Conservation (phyloP, 2,113 vertebrate genomes). For the Notarius quadriscutis region DNA sequence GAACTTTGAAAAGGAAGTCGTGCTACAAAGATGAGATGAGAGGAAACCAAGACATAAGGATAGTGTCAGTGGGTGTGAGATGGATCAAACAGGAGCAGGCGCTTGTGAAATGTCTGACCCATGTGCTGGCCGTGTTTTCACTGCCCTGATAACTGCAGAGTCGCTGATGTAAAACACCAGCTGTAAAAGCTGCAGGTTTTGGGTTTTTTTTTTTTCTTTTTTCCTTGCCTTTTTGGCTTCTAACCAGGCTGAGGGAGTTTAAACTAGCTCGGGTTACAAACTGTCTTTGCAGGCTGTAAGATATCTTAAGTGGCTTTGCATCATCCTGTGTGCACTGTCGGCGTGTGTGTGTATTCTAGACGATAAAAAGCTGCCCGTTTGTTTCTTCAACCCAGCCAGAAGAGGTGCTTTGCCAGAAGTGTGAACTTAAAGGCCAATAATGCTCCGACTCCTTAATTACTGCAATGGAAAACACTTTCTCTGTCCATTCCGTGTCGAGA, state of each 20-base stretch:
- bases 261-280: conserved; percentile 9
- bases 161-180: conserved; percentile 29
- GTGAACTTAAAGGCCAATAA: background rate
- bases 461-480: background rate
- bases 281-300: conserved; percentile 18
- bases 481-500: background rate
- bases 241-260: background rate
- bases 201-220: background rate
- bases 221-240: background rate
- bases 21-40: background rate
- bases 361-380: conserved; percentile 15
- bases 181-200: background rate
- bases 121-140: conserved; percentile 20
- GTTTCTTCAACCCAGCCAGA: background rate
- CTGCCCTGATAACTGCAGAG: conserved; percentile 8
- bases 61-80: background rate
- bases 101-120: conserved; percentile 42
- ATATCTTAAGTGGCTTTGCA: conserved; percentile 14
- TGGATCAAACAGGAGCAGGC: conserved; percentile 23
- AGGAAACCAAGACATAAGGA: background rate
- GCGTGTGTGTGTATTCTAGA: background rate
- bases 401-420: conserved; percentile 7
- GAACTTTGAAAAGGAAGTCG: background rate
- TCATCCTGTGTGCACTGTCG: background rate
- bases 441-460: background rate